These are phyloP conservation scores for Andrena fulva DNA, from an alignment of 2,888 invertebrate genomes.

Conservation along the genomic window DNA sequence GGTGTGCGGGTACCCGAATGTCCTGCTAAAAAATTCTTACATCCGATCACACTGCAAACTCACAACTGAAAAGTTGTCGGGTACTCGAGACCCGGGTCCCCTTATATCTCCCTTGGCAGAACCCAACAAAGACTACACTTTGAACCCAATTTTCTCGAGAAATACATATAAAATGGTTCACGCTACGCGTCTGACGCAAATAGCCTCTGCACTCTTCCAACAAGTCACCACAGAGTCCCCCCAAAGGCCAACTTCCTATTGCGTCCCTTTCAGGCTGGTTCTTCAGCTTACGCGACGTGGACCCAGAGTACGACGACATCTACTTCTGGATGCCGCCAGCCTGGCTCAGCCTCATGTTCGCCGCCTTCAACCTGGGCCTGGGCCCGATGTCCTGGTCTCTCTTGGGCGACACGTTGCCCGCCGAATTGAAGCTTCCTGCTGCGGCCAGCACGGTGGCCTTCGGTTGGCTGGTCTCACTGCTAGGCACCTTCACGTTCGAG, in stretches of 20 bases:
- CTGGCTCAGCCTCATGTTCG: conserved; percentile 75
- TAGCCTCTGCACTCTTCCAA: too few species aligned
- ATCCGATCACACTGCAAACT: too few species aligned
- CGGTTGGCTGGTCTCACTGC: conserved; percentile 76
- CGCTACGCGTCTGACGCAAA: too few species aligned
- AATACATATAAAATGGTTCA: too few species aligned
- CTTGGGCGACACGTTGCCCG: conserved; percentile 79
- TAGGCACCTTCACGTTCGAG: conserved; percentile 72
- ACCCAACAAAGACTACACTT: too few species aligned
- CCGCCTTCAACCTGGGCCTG: conserved; percentile 77
- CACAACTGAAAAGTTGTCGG: too few species aligned
- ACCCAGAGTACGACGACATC: conserved; percentile 77
- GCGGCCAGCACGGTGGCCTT: conserved; percentile 66
- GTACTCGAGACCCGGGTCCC: too few species aligned
- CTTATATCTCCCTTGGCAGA: too few species aligned
- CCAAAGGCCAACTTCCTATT: neutral
- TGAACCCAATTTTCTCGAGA: too few species aligned
- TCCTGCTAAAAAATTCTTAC: too few species aligned
- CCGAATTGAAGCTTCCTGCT: conserved; percentile 70
- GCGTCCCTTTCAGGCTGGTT: conserved; percentile 74
- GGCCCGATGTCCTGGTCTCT: conserved; percentile 80
- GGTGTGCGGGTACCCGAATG: too few species aligned
- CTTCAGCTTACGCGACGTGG: conserved; percentile 68
- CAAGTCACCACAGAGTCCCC: neutral
- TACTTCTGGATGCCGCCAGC: conserved; percentile 79